Evolutionary conservation across 2,888 invertebrate genomes (phyloP), one percentile per base, ranked within the genome.

Genomic region (Epinotia demarniana): DNA sequence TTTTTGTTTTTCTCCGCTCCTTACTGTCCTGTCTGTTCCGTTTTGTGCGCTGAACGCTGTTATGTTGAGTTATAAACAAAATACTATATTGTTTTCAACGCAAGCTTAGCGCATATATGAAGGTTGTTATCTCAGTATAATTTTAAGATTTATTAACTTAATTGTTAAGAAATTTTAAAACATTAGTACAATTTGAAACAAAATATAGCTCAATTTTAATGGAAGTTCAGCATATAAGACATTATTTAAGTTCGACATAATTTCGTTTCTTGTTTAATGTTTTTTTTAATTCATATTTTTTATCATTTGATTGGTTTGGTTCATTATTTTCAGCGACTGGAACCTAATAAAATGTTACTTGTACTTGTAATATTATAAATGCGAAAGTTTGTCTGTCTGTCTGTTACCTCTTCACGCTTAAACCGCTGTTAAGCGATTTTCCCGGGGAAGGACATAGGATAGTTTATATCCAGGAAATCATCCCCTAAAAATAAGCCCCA

Each of bases 1-100:
- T 85, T 87, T 80, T 78, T 82, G n/a, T n/a, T 88, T 84, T 82
- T 77, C 86, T 89, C 86, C 77, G 77, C 81, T 81, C 66, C 68
- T 18, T 67, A 46, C 64, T 5, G n/a, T 68, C 58, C 19, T 27
- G 6, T 77, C 61, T 8, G 11, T 43, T 43, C 57, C 13, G 73
- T 46, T 43, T 63, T 73, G 18, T 33, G 11, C 53, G 53, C 67
- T 73, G 60, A 67, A 53, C 19, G 18, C 2, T 39, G 11, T 18
- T 16, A 19, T 23, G 3, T 61, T 61, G n/a, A 1, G 6, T 61
- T 61, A 16, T 39, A 39, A 39, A 9, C 8, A 39, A 39, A 9
- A 39, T 8, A 39, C 39, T 33, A 33, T 33, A 33, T 33, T 8
- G 8, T 33, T 33, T 33, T 33, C 33, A 33, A 33, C 33, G 33